Conservation (phyloP, 2,113 vertebrate genomes). For the Pampusana beccarii region DNA sequence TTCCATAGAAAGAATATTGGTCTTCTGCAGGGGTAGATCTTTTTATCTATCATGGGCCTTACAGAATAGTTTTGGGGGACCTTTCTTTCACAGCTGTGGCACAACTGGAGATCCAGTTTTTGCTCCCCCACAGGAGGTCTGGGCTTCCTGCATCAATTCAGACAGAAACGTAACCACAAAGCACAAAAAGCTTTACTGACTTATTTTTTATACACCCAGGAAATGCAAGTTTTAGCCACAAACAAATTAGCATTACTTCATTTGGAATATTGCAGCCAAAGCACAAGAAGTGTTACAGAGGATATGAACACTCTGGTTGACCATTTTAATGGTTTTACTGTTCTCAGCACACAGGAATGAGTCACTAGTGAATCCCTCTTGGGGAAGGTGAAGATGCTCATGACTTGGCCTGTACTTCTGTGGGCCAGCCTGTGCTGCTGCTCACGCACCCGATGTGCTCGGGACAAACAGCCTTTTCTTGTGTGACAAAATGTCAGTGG, state of each 20-base stretch:
- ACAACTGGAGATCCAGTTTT: neutral
- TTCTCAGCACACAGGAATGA: neutral
- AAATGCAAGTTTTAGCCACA: neutral
- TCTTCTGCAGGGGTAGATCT: neutral
- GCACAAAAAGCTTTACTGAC: slow-evolving; percentile 39
- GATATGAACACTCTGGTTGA: neutral
- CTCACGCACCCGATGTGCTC: neutral
- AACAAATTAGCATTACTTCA: neutral
- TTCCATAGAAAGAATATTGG: neutral
- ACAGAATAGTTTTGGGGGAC: neutral
- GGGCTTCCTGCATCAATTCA: neutral
- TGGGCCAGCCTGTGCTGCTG: slow-evolving; percentile 8
- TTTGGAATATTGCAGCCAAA: slow-evolving; percentile 9
- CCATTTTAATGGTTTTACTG: neutral
- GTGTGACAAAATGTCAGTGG: neutral
- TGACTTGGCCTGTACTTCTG: neutral
- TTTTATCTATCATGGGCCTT: neutral
- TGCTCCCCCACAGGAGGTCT: neutral
- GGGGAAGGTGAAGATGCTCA: neutral
- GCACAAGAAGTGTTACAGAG: neutral
- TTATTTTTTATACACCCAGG: neutral
- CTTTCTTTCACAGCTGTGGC: neutral
- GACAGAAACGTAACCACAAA: neutral
- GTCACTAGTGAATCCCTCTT: neutral
- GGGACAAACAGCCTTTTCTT: slow-evolving; percentile 11